These are phyloP conservation scores for Porites australiensis DNA, from an alignment of 64 coral and sea anemone genomes.

Conservation along the genomic window DNA sequence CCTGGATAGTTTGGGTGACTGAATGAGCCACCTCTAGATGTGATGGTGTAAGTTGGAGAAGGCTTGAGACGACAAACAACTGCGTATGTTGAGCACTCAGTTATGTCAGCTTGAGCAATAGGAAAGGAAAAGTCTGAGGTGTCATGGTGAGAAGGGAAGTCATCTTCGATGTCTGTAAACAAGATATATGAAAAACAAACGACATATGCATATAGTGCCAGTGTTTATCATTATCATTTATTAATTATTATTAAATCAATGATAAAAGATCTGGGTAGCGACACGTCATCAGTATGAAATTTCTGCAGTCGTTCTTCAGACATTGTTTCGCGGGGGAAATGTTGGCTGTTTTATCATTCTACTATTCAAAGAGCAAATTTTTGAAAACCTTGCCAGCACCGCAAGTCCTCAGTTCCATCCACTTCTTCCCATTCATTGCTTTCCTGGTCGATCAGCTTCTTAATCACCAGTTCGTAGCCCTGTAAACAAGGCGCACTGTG, in stretches of 20 bases:
- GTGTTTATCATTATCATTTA: no score
- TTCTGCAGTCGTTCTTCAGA: no score
- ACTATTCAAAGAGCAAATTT: not conserved
- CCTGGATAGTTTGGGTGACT: slow-evolving; percentile 21
- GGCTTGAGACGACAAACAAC: slow-evolving; percentile 56
- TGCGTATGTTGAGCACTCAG: slow-evolving; percentile 42
- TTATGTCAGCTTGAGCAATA: slow-evolving; percentile 49
- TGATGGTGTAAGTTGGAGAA: slow-evolving; percentile 7
- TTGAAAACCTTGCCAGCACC: not conserved
- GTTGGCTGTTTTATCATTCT: no score
- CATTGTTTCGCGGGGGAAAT: no score
- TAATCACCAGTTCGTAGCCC: slow-evolving; percentile 41
- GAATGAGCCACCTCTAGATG: slow-evolving; percentile 9
- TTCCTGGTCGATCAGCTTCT: not conserved
- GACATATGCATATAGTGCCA: no score
- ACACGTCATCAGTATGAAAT: no score
- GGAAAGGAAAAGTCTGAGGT: slow-evolving; percentile 39
- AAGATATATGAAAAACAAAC: not conserved
- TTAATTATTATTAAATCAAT: no score
- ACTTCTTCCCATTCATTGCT: slow-evolving; percentile 30
- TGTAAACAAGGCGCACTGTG: not conserved
- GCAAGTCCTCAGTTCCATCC: not conserved
- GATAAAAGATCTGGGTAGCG: no score
- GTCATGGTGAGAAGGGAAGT: slow-evolving; percentile 8
- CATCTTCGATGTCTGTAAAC: slow-evolving; percentile 35